phyloP scores from a whole-genome alignment of 2,888 invertebrate genomes.

The Zelleria hepariella region DNA sequence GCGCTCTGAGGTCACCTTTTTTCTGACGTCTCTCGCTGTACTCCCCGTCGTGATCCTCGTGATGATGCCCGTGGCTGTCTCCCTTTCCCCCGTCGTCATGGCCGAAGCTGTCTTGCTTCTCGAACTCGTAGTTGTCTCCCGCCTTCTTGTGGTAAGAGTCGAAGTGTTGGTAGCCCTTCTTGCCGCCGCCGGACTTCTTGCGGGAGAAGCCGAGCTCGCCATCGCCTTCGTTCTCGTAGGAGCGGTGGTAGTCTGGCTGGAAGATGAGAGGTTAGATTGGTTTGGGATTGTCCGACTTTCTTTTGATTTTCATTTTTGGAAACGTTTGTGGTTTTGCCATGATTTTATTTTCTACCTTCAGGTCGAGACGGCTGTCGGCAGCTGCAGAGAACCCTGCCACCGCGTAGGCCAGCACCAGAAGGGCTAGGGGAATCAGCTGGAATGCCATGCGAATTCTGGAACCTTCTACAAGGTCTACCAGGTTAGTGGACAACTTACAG shows the following conservation, averaged over 20 bases:
- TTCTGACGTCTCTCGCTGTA: constrained; percentile 50
- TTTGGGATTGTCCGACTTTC: background rate
- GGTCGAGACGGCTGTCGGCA: constrained; percentile 38
- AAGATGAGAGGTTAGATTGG: constrained; percentile 5
- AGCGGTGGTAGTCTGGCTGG: constrained; percentile 67
- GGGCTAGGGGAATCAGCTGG: constrained; percentile 28
- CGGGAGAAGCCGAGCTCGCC: constrained; percentile 77
- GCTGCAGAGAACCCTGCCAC: constrained; percentile 36
- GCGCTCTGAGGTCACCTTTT: constrained; percentile 39
- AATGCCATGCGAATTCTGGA: constrained; percentile 23
- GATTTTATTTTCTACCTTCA: too few species aligned
- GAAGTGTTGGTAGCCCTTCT: constrained; percentile 80
- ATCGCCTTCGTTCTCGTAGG: constrained; percentile 74
- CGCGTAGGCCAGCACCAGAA: constrained; percentile 36
- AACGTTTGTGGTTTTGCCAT: too few species aligned
- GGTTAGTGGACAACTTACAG: background rate
- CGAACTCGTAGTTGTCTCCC: constrained; percentile 80
- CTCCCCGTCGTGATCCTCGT: constrained; percentile 59
- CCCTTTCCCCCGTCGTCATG: constrained; percentile 63
- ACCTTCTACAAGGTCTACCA: background rate
- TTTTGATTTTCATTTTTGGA: too few species aligned
- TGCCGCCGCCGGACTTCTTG: constrained; percentile 75
- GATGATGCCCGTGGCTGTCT: constrained; percentile 58
- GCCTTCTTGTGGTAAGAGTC: constrained; percentile 82
- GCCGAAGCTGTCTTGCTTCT: constrained; percentile 77